Conservation (phyloP, 2,888 invertebrate species). For the Conomelus anceps region DNA sequence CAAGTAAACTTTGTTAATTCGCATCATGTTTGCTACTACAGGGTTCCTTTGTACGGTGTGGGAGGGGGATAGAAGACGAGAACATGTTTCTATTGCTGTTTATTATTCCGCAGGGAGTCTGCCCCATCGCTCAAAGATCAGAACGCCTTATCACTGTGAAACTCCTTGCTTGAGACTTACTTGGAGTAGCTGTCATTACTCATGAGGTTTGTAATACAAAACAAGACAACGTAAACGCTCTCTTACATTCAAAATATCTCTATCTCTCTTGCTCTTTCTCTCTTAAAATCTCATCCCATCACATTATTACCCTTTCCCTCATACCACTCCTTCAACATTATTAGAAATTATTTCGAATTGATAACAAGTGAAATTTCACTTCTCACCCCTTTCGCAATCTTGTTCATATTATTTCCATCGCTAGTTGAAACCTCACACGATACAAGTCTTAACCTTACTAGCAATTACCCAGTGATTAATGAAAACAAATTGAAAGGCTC, state of each 20-base stretch:
- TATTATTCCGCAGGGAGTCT: slow-evolving; percentile 21
- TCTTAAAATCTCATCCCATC: neutral
- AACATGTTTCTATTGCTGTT: slow-evolving; percentile 25
- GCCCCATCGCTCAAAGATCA: slow-evolving; percentile 28
- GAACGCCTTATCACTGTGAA: slow-evolving; percentile 31
- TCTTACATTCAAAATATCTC: no score
- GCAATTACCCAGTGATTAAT: slow-evolving; percentile 21
- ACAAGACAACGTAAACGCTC: neutral
- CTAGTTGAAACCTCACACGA: neutral
- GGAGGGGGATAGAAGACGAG: slow-evolving; percentile 28
- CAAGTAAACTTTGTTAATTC: slow-evolving; percentile 32
- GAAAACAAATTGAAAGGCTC: slow-evolving; percentile 25
- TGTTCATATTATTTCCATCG: neutral
- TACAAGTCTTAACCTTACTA: neutral
- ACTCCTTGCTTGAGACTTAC: slow-evolving; percentile 28
- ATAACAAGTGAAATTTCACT: neutral
- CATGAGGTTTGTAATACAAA: neutral
- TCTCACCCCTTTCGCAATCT: neutral
- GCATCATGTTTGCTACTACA: slow-evolving; percentile 26
- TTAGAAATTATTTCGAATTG: neutral
- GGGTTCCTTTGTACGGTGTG: slow-evolving; percentile 30
- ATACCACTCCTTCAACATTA: slow-evolving; percentile 15
- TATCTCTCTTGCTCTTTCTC: neutral
- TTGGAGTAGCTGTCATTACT: neutral
- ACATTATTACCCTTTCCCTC: slow-evolving; percentile 19